phyloP scores from a whole-genome alignment of 2,113 vertebrate genomes.

The Azemiops feae region DNA sequence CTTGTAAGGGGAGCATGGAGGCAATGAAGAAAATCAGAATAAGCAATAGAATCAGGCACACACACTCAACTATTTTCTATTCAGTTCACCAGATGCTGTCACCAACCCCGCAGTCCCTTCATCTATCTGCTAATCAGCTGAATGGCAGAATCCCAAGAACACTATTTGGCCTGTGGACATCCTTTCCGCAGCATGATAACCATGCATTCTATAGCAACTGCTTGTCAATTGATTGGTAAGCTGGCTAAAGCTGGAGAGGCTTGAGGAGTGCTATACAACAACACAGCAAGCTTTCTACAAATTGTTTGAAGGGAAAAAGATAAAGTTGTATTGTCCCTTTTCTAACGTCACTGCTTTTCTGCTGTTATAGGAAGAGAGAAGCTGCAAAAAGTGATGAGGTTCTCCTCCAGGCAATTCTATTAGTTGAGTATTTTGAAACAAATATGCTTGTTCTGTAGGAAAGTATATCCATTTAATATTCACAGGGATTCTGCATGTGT shows the following conservation, averaged over 20 bases:
- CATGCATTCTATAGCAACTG: not conserved
- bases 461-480: not conserved
- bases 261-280: not conserved
- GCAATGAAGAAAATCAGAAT: not conserved
- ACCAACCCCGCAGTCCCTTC: not conserved
- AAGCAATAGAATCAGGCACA: not conserved
- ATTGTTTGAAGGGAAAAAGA: not conserved
- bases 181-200: not conserved
- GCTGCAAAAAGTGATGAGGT: not conserved
- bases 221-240: not conserved
- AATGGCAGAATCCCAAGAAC: not conserved
- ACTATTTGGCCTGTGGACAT: not conserved
- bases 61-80: not conserved
- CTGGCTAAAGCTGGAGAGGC: not conserved
- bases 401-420: not conserved
- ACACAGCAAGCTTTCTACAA: not conserved
- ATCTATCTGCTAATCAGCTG: not conserved
- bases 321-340: not conserved
- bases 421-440: not conserved
- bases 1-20: not conserved
- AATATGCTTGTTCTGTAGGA: not conserved
- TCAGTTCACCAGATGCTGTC: not conserved
- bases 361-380: not conserved
- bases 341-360: not conserved
- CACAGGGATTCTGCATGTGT: not conserved